Evolutionary conservation across 2,888 invertebrate species (phyloP).

Genomic region (Homarus gammarus): DNA sequence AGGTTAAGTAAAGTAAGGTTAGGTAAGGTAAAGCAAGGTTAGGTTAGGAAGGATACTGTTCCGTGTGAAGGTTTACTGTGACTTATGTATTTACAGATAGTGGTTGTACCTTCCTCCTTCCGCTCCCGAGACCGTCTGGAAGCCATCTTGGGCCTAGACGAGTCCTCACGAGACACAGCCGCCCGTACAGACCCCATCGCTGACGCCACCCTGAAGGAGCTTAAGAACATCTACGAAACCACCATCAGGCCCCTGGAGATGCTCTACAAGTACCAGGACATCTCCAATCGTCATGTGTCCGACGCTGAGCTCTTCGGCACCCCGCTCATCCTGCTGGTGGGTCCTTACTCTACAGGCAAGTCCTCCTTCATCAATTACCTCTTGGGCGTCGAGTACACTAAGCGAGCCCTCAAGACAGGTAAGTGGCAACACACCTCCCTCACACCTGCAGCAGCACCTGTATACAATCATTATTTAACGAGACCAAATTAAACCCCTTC

Average conservation of each 20-base stretch:
- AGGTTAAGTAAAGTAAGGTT: no score
- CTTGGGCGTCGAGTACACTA: conserved; percentile 90
- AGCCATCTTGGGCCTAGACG: conserved; percentile 88
- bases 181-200: conserved; percentile 81
- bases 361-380: conserved; percentile 96
- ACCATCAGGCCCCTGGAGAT: conserved; percentile 94
- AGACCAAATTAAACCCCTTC: no score
- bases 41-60: no score
- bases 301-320: conserved; percentile 97
- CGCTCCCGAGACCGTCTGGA: conserved; percentile 89
- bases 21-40: no score
- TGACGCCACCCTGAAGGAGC: conserved; percentile 86
- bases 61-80: no score
- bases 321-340: conserved; percentile 94
- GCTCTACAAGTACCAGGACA: conserved; percentile 93
- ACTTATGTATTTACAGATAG: conserved; percentile 65
- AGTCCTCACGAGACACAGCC: conserved; percentile 85
- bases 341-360: conserved; percentile 98
- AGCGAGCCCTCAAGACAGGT: conserved; percentile 92
- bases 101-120: conserved; percentile 81
- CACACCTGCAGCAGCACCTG: no score
- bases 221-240: conserved; percentile 91
- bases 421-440: no score
- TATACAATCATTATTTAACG: no score
- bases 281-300: conserved; percentile 93